Base-by-base conservation (phyloP, 2,888 invertebrate species). In the Oscheius sp. region DNA sequence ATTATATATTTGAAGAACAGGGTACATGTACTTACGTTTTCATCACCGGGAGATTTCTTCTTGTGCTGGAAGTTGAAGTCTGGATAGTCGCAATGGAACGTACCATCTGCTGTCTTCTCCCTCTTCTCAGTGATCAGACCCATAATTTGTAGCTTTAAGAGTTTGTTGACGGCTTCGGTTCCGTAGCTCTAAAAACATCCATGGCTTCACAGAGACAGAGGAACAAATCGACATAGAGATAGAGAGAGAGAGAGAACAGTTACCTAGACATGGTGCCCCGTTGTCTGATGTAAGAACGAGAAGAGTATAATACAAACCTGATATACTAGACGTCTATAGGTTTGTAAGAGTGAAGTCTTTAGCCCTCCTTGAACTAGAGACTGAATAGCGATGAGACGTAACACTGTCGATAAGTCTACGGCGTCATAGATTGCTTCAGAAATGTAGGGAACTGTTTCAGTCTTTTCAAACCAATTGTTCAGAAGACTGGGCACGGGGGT, bases 131-230 rank as follows among this genome's bases (percentile, higher is more conserved):
- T 29, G 0, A 53, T 21, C 13, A 53, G 53, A 2, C 53, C 53
- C n/a, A 53, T 53, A 3, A 21, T 53, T 29, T 53, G 53, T 11
- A 53, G 3, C 11, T 53, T 53, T 7, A 53, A 11, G 11, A 53
- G 11, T 29, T 53, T 53, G 29, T 53, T 53, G 53, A 53, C 53
- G 10, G 53, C 53, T 53, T 53, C 53, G 53, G 53, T 29, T 21
- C 53, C 53, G 10, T 11, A 53, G 10, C 53, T 53, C 53, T 53
- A 29, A 53, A 53, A 4, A 21, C 11, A 9, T 53, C 11, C 7
- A 11, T 53, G 50, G 13, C 13, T 50, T 50, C 50, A 11, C 13
- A 9, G 9, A 50, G 13, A 50, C 9, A 13, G 9, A 50, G 50
- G 13, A 11, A 50, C 9, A 50, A 53, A 53, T 53, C 29, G 7